Base-by-base conservation (phyloP, 1,140 invertebrate species). In the Tetramorium alpestre region DNA sequence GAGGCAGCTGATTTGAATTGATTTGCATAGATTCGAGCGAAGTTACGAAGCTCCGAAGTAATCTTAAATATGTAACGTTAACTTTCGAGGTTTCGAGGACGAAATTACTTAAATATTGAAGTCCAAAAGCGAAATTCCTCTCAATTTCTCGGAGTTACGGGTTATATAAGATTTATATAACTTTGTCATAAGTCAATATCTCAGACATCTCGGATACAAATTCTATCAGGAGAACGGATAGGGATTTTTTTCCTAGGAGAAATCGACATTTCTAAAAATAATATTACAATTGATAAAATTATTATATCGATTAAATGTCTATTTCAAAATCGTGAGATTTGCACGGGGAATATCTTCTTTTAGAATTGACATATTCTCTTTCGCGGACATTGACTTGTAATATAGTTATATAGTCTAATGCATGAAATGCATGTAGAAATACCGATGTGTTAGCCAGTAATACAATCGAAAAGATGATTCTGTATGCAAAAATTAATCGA, bases 31-130 rank as follows among this genome's bases (percentile, higher is more conserved):
- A 51, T 51, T 33, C 18, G 75, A 38, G 16, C 44, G 28, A 41
- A 67, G 44, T 78, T 62, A 33, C 60, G 28, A 33, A 49, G n/a
- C 28, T 41, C 28, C 28, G 2, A 51, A 67, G 25, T 62, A 62
- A 62, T 62, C 28, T 58, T 78, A 49, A 78, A 67, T 65, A 51
- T 54, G 25, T 62, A 77, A 62, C 16, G 73, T 56, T 54, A 54
- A 22, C n/a, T 41, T 22, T 75, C 51, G 18, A 33, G 33, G 33
- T 41, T 58, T 65, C 8, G n/a, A 22, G 51, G 41, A 33, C n/a
- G 16, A 56, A 22, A 75, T 75, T 58, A 18, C 6, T 75, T 51
- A 75, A 75, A 56, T 56, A 41, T 75, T 75, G 33, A 58, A 58
- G 18, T 56, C 28, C n/a, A 75, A 75, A 58, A 58, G 33, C 2